Evolutionary conservation across 2,888 invertebrate species (phyloP).

Genomic region (Colletes collaris): DNA sequence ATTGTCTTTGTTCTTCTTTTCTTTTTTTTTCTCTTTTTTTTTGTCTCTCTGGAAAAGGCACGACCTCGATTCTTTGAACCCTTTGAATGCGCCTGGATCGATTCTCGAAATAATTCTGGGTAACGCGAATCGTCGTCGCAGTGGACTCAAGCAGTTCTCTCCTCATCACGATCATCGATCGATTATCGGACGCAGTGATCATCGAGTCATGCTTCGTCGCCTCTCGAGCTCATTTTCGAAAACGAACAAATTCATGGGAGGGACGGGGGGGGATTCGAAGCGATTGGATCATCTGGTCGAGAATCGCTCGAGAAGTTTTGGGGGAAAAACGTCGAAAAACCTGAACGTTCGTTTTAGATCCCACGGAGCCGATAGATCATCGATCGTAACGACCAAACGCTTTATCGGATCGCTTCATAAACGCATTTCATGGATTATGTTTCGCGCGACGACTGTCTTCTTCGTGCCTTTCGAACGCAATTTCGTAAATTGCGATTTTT

Average conservation of each 20-base stretch:
- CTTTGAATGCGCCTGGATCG: slow-evolving; percentile 6
- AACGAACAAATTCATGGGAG: not conserved
- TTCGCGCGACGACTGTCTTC: too few species aligned
- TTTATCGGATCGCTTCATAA: slow-evolving; percentile 3
- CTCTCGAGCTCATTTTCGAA: not conserved
- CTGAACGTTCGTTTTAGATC: not conserved
- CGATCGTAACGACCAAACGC: not conserved
- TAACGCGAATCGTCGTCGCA: slow-evolving; percentile 69
- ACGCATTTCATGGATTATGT: not conserved
- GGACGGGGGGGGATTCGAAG: too few species aligned
- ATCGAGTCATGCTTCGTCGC: slow-evolving; percentile 36
- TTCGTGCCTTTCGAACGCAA: too few species aligned
- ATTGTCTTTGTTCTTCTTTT: not conserved
- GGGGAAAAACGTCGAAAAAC: too few species aligned
- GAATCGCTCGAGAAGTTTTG: not conserved
- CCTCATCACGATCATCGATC: slow-evolving; percentile 31
- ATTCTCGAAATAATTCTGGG: slow-evolving; percentile 57
- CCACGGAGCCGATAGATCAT: slow-evolving; percentile 7
- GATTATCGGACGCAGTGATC: not conserved
- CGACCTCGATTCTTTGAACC: not conserved
- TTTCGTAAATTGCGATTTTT: not conserved
- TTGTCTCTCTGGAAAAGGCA: too few species aligned
- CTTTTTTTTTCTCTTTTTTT: not conserved
- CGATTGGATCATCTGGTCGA: too few species aligned
- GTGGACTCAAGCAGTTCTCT: slow-evolving; percentile 74